Conservation (phyloP, 2,888 invertebrate genomes). For the Drosophila infuscata region DNA sequence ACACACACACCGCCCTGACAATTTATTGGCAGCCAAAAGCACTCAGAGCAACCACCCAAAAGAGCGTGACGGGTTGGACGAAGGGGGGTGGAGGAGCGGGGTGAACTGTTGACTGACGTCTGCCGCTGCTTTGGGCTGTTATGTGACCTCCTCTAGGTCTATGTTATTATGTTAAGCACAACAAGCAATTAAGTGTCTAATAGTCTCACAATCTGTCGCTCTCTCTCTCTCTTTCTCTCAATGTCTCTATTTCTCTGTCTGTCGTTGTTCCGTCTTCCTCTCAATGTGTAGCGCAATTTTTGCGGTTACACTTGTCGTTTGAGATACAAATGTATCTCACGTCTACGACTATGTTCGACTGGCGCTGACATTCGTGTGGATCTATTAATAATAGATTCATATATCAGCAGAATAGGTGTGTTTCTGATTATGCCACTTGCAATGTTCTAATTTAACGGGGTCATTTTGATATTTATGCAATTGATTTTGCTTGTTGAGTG, state of each 20-base stretch:
- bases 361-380: constrained; percentile 28
- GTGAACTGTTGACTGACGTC: constrained; percentile 11
- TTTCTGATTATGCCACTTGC: constrained; percentile 20
- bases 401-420: constrained; percentile 11
- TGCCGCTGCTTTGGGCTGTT: constrained; percentile 42
- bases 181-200: constrained; percentile 75
- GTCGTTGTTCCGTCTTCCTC: not conserved
- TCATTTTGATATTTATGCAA: constrained; percentile 35
- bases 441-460: constrained; percentile 30
- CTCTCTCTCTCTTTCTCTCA: not conserved
- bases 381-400: constrained; percentile 25
- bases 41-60: constrained; percentile 63
- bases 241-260: not conserved
- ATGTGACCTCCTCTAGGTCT: constrained; percentile 63
- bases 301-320: constrained; percentile 24
- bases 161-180: constrained; percentile 75
- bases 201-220: constrained; percentile 28
- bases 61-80: constrained; percentile 15
- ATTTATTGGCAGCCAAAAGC: constrained; percentile 72
- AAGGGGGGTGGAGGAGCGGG: not conserved
- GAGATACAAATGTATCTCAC: constrained; percentile 28
- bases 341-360: constrained; percentile 12
- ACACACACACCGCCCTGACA: constrained; percentile 6
- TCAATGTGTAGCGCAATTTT: constrained; percentile 18
- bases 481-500: constrained; percentile 29